A percentile compares a stretch with the other conserved stretches of the same genome.
Evolutionary conservation across 2,797 vertebrate species (phyloP).

Genomic region (Microctenopoma steveboyesi): DNA sequence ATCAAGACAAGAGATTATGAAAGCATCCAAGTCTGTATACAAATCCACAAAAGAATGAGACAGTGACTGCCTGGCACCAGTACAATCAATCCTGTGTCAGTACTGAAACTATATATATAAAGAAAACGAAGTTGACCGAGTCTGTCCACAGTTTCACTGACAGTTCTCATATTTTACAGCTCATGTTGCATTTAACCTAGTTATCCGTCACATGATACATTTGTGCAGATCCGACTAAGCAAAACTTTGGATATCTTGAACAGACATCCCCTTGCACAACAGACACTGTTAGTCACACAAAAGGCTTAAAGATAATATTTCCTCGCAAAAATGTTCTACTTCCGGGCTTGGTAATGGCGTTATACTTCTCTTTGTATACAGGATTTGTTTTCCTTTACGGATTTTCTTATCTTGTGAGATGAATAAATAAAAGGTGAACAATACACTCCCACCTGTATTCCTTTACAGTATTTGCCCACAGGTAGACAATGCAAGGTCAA

Average conservation of each 20-base stretch:
- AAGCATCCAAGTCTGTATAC: too few species aligned
- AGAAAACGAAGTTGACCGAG: neutral
- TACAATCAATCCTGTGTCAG: too few species aligned
- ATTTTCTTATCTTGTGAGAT: slow-evolving; percentile 14
- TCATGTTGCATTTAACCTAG: slow-evolving; percentile 16
- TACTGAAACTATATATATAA: too few species aligned
- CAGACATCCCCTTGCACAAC: neutral
- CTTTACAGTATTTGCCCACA: slow-evolving; percentile 55
- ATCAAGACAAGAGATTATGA: too few species aligned
- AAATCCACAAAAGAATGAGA: too few species aligned
- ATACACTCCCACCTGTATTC: slow-evolving; percentile 59
- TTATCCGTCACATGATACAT: slow-evolving; percentile 1
- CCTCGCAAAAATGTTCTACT: neutral
- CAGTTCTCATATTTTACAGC: neutral
- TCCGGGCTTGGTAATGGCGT: slow-evolving; percentile 21
- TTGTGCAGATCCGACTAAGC: neutral
- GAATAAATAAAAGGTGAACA: slow-evolving; percentile 37
- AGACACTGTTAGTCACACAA: neutral
- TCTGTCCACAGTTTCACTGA: neutral
- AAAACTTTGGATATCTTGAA: slow-evolving; percentile 5
- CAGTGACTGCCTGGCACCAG: too few species aligned
- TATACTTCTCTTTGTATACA: slow-evolving; percentile 19
- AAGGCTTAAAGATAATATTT: slow-evolving; percentile 23
- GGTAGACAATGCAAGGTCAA: slow-evolving; percentile 33
- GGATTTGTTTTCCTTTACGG: slow-evolving; percentile 47